Conservation (phyloP, 2,113 vertebrate species). For the Anolis sagrei region DNA sequence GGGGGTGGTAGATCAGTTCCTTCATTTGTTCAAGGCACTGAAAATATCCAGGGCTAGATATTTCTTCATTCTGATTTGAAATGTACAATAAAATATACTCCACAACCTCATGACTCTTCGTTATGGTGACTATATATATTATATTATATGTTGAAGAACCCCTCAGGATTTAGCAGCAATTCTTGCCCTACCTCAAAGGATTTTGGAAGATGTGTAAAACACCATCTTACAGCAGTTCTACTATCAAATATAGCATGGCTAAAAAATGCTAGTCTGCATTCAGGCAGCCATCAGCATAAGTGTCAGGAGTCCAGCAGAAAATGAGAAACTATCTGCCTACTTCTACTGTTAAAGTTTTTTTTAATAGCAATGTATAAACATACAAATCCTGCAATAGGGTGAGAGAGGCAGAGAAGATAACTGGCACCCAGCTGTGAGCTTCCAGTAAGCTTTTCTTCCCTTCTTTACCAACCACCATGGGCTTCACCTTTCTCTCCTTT, state of each 20-base stretch:
- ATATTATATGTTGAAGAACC: too few relatives aligned
- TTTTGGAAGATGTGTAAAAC: neutral
- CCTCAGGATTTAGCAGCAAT: neutral
- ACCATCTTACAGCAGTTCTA: neutral
- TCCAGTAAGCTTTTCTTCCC: neutral
- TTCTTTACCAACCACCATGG: neutral
- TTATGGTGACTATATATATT: neutral
- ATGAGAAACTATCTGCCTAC: neutral
- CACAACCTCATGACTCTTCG: neutral
- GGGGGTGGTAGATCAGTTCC: neutral
- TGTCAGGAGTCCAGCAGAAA: neutral
- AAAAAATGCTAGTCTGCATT: fast-evolving
- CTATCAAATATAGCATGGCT: neutral
- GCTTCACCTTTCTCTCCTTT: too few relatives aligned
- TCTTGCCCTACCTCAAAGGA: neutral
- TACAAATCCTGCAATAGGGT: neutral
- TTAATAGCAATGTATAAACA: neutral
- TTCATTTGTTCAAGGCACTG: neutral
- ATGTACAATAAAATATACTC: neutral
- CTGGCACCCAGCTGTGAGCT: neutral
- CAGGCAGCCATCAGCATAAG: neutral
- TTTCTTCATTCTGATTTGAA: neutral
- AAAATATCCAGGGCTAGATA: neutral
- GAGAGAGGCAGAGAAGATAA: neutral
- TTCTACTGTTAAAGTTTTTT: neutral